These are phyloP conservation scores for Acronicta alni DNA, from an alignment of 2,888 invertebrate species.

Conservation along the genomic window DNA sequence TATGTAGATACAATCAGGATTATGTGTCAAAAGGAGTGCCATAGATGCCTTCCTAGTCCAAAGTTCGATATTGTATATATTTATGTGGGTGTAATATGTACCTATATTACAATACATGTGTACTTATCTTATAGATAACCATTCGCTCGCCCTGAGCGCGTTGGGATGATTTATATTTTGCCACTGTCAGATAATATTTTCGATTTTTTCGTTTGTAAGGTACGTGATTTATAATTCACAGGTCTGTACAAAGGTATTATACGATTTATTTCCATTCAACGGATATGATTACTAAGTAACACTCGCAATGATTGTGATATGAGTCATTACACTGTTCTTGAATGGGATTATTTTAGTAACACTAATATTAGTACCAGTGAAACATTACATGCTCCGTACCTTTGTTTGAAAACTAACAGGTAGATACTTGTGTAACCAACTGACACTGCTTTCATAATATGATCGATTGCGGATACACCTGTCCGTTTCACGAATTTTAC, in stretches of 20 bases:
- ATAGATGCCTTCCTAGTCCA: too few relatives aligned
- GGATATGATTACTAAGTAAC: slow-evolving; percentile 38
- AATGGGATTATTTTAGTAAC: slow-evolving; percentile 52
- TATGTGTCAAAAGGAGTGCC: too few relatives aligned
- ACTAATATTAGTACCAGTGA: slow-evolving; percentile 45
- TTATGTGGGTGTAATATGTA: not conserved
- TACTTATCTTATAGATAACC: too few relatives aligned
- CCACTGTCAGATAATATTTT: slow-evolving; percentile 1
- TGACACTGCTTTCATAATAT: slow-evolving; percentile 36
- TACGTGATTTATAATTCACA: slow-evolving; percentile 26
- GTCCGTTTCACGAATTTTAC: slow-evolving; percentile 52
- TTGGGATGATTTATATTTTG: slow-evolving; percentile 13
- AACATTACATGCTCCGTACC: slow-evolving; percentile 21
- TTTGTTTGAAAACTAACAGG: slow-evolving; percentile 34
- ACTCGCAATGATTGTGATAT: slow-evolving; percentile 36
- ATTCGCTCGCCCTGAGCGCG: not conserved
- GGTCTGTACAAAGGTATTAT: too few relatives aligned
- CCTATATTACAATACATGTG: not conserved
- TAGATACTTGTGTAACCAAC: slow-evolving; percentile 22
- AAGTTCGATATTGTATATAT: too few relatives aligned
- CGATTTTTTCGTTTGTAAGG: not conserved
- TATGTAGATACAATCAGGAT: too few relatives aligned
- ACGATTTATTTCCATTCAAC: slow-evolving; percentile 43
- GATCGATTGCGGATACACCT: slow-evolving; percentile 63
- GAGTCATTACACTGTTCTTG: slow-evolving; percentile 46